Conservation (phyloP, 2,797 vertebrate genomes). For the Scyliorhinus canicula region DNA sequence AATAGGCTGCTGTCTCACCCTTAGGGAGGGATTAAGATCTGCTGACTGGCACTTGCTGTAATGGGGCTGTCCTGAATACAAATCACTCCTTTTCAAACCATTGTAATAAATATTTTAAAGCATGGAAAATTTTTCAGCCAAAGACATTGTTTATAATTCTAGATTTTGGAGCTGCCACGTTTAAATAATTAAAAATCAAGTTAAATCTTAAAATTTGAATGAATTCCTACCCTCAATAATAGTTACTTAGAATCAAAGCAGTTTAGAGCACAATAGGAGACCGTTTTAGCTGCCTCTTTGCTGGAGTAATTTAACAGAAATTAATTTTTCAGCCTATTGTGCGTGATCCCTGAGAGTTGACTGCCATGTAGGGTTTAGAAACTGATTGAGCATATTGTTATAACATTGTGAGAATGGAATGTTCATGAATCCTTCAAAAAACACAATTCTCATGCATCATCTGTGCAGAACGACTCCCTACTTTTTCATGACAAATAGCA, state of each 20-base stretch:
- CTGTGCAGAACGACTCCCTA: background rate
- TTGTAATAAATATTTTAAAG: background rate
- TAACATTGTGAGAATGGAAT: conserved; percentile 32
- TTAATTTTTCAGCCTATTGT: background rate
- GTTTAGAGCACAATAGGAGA: background rate
- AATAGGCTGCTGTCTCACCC: background rate
- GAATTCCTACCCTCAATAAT: background rate
- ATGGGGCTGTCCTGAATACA: background rate
- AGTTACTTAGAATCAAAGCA: background rate
- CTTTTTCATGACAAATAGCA: background rate
- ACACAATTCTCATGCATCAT: background rate
- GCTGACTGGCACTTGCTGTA: background rate
- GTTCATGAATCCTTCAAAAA: conserved; percentile 10
- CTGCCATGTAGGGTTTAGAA: background rate
- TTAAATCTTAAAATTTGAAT: background rate
- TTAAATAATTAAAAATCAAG: background rate
- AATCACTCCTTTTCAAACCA: background rate
- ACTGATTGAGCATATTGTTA: background rate
- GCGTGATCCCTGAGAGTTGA: background rate
- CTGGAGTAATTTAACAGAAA: background rate
- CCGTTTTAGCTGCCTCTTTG: background rate
- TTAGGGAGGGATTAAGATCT: conserved; percentile 29
- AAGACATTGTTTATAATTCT: background rate
- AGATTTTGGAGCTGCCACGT: background rate
- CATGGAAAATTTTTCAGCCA: background rate